Evolutionary conservation across 2,797 vertebrate genomes (phyloP), one percentile per base, ranked within the genome.

Genomic region (Crenuchus spilurus): DNA sequence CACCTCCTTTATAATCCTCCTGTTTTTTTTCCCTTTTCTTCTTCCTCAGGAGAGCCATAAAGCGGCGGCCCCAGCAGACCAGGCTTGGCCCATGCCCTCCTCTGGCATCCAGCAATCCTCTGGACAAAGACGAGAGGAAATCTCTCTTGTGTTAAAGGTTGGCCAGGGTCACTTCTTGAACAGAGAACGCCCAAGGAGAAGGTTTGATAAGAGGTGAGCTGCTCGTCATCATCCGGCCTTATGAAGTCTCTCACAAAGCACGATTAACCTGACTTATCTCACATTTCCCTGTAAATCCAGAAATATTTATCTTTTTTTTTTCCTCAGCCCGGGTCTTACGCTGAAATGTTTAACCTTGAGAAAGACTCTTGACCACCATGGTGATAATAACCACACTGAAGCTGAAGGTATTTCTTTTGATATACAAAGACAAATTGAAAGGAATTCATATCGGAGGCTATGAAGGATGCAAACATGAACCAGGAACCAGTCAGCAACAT

Each of bases 1-100:
- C 66, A 60, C 65, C 55, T 77, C 62, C 51, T 77, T 46, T 77
- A 74, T 84, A 84, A 84, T 84, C 85, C 82, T 70, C 62, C 37
- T 54, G 35, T n/a, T 42, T 31, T 39, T 55, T 22, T 42, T 8
- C 16, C 35, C 18, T 33, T 39, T 46, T 62, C 64, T 72, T 37
- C 62, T 78, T 68, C 66, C 55, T 55, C 70, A 52, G 26, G 61
- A 66, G 70, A 76, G 70, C 61, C 64, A 58, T 22, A 71, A 42
- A 60, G 80, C 73, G 26, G 73, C 49, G 51, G 68, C 79, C 82
- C 78, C 80, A 73, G 80, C 71, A 78, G 78, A 80, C 70, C 64
- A 60, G 63, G 65, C 71, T 26, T 62, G 67, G 74, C 74, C 77
- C 74, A 33, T 74, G 60, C 79, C 73, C 73, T 72, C 48, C 22